Evolutionary conservation across 2,797 vertebrate species (phyloP), one percentile per base, ranked within the genome.

Genomic region (Argentina silus): DNA sequence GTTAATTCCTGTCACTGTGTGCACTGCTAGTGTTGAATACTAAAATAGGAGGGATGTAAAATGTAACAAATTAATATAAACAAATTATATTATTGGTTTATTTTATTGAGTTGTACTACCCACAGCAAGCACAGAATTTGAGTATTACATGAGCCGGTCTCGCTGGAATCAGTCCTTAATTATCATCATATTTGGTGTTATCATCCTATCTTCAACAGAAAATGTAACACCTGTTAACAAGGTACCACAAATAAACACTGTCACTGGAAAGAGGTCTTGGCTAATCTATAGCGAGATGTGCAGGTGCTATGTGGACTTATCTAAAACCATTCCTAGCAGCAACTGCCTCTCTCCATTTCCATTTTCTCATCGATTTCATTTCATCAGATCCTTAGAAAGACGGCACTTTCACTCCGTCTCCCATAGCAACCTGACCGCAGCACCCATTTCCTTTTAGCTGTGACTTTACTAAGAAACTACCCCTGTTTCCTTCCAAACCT

Each of bases 401-500:
- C 14, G 12, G 44, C 4, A 65, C n/a, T 45, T 65, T 21, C 43
- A 12, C 19, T 65, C 10, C 6, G 19, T 66, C 47, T 66, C 45
- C 21, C 45, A 66, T 48, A 10, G 11, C 62, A 66, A 65, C 42
- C 6, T 11, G 63, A 65, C 43, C 63, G 44, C 63, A 65, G 7
- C 14, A 66, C 19, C 64, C 19, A 27, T 50, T 66, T 66, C 45
- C 64, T 50, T 65, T 48, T 47, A 17, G n/a, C 44, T 19, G 43
- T 48, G 63, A 65, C 17, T 43, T 62, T 65, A 48, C 63, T 65
- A 48, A 65, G 63, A 65, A 65, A 65, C 10, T 12, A 47, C 43
- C 27, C 44, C 19, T 45, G 63, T 65, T 65, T 65, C 44, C 63
- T 47, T 23, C n/a, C 43, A 48, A 65, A 48, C 4, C 17, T 21